phyloP scores from a whole-genome alignment of 2,113 vertebrate species.

The Macaca nemestrina region DNA sequence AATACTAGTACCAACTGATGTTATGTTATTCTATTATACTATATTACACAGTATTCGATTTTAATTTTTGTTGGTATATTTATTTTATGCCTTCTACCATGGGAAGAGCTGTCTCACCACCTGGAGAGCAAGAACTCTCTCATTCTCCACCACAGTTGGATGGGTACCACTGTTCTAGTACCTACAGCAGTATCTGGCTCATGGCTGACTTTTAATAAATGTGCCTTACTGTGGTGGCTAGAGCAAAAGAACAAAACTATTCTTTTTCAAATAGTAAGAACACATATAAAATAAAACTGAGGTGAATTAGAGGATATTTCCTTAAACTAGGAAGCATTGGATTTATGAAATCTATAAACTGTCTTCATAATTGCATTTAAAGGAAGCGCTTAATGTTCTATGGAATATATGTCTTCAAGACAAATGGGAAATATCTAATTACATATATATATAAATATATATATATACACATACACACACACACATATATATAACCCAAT shows the following conservation, averaged over 20 bases:
- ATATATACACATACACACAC: not conserved
- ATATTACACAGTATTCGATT: not conserved
- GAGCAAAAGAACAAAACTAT: not conserved
- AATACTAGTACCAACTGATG: too few species aligned
- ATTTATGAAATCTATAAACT: conserved; percentile 15
- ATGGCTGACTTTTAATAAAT: not conserved
- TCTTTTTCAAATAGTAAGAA: not conserved
- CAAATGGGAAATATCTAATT: not conserved
- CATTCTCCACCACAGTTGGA: not conserved
- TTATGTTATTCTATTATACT: too few species aligned
- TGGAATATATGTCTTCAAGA: not conserved
- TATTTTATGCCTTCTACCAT: not conserved
- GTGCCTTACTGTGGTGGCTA: not conserved
- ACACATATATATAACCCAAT: not conserved
- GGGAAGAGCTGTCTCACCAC: not conserved
- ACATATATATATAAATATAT: not conserved
- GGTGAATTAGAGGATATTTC: not conserved
- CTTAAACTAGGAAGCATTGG: not conserved
- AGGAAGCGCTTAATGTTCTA: not conserved
- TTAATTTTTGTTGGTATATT: not conserved
- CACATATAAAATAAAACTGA: not conserved
- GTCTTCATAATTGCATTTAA: not conserved
- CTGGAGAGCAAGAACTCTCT: not conserved
- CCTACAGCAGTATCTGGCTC: not conserved
- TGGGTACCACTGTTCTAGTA: not conserved